Evolutionary conservation across 2,113 vertebrate genomes (phyloP), one percentile per base, ranked within the genome.

Genomic region (Colinus virginianus): DNA sequence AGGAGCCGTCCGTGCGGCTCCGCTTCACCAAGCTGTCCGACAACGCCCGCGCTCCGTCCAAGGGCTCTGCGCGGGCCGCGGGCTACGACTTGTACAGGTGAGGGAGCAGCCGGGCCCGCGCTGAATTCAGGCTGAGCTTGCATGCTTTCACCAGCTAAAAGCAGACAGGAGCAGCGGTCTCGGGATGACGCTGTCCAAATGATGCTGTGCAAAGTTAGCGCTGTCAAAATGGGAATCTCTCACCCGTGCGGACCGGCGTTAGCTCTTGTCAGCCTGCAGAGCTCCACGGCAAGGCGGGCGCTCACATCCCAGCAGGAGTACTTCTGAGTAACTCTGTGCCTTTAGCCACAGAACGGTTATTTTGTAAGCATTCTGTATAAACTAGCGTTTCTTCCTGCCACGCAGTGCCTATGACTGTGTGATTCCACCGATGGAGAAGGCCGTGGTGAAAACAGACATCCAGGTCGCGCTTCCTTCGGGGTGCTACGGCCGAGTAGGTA

Each of bases 31-130:
- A 98, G 77, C 98, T 99, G 1, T 98, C 98, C 0, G 98, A 98
- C 30, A 96, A 99, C 45, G 99, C 99, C 18, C 98, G 83, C 1
- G n/a, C 98, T 2, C 99, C 99, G 0, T 98, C 97, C 53, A 95
- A 97, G 68, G 99, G 99, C 32, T 99, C 99, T 1, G 22, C 96
- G 8, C 98, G 98, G 66, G 98, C 99, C 3, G 99, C 99, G 1
- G 99, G 99, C 53, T 99, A 98, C 72, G 99, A 99, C 51, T 96
- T 99, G 3, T 99, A 99, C 98, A 99, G 99, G 99, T 99, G 92
- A 95, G 98, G n/a, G 5, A 51, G n/a, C 2, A 3, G 51, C 34
- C 26, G 2, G 22, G 6, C 2, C 63, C 51, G 51, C 26, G 13
- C 75, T 58, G 21, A 32, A 62, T 55, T 56, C 17, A 79, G 49